Evolutionary conservation across 2,113 vertebrate species (phyloP), one percentile per base, ranked within the genome.

Genomic region (Ctenodactylus gundi): DNA sequence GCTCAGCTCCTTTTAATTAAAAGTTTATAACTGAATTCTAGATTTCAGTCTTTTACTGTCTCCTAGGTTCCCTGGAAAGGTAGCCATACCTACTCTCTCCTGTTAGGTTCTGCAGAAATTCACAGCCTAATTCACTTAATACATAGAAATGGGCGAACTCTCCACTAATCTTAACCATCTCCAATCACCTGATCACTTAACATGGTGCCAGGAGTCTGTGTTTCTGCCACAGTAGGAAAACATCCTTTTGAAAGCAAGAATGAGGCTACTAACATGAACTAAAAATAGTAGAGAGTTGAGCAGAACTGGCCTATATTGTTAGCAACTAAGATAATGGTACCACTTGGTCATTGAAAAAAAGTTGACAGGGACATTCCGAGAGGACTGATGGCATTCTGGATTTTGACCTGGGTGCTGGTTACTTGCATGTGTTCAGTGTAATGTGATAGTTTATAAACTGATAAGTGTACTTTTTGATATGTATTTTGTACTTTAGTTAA

Each of bases 11-110:
- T 83, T 36, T 53, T 64, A 64, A 49, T 14, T 34, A 62, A 87
- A 90, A 87, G 57, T 70, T 36, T 36, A 77, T 49, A 20, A 95
- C 25, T 44, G 81, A 84, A 15, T 77, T 86, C n/a, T 49, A 12
- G 13, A 73, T 77, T 92, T 73, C 55, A 78, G 85, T 55, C 46
- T 90, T 93, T 85, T n/a, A 72, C 85, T 90, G 44, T 77, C 70
- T 92, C 7, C 39, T 88, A 31, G 62, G 1, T 88, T 34, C 10
- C 31, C 41, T 39, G 25, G 25, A 81, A 86, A 34, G 4, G 53
- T 86, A 51, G 67, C 31, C 34, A 58, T 18, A 75, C 15, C 17
- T 75, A 34, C 65, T 85, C 41, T 12, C 15, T 36, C 6, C 29
- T 7, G 0, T 75, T 58, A 75, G 41, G 49, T 53, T 93, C 65